Percentiles rank a stretch among this genome's conserved stretches.
Conservation (phyloP, 2,888 invertebrate species). For the Ophioninae sp. region DNA sequence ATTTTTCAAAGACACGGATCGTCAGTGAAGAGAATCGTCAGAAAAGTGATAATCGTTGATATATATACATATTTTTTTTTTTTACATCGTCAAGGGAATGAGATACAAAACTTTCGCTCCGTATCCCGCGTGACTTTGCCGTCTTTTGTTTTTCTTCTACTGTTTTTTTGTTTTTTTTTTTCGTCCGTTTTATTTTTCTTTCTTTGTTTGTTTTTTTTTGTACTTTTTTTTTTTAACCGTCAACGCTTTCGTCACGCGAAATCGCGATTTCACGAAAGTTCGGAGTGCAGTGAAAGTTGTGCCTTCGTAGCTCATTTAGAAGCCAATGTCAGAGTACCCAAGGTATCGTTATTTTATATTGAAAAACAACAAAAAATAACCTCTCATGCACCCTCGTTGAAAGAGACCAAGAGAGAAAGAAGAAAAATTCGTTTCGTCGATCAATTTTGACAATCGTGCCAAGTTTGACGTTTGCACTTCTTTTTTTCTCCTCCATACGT, state of each 20-base stretch:
- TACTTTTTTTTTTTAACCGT: not conserved
- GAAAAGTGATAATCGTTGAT: slow-evolving; percentile 12
- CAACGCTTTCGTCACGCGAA: not conserved
- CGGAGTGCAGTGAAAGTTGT: slow-evolving; percentile 66
- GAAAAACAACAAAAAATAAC: too few relatives aligned
- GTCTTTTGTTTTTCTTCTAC: not conserved
- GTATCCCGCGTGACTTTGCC: not conserved
- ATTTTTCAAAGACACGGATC: too few relatives aligned
- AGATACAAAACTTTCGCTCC: slow-evolving; percentile 9
- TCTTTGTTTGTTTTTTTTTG: slow-evolving; percentile 9
- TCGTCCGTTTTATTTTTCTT: not conserved
- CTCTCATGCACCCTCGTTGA: not conserved
- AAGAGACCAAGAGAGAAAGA: not conserved
- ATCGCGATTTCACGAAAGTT: slow-evolving; percentile 43
- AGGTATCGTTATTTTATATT: slow-evolving; percentile 58
- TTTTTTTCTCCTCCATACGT: slow-evolving; percentile 4
- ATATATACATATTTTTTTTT: not conserved
- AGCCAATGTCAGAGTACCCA: slow-evolving; percentile 64
- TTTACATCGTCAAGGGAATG: slow-evolving; percentile 19
- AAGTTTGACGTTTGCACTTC: slow-evolving; percentile 41
- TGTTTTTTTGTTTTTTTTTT: not conserved
- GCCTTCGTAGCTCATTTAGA: slow-evolving; percentile 64
- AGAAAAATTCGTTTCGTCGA: not conserved
- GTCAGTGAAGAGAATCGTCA: too few relatives aligned
- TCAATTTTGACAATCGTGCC: slow-evolving; percentile 2